Evolutionary conservation across 2,113 vertebrate genomes (phyloP).

Genomic region (Sinocyclocheilus maitianheensis): DNA sequence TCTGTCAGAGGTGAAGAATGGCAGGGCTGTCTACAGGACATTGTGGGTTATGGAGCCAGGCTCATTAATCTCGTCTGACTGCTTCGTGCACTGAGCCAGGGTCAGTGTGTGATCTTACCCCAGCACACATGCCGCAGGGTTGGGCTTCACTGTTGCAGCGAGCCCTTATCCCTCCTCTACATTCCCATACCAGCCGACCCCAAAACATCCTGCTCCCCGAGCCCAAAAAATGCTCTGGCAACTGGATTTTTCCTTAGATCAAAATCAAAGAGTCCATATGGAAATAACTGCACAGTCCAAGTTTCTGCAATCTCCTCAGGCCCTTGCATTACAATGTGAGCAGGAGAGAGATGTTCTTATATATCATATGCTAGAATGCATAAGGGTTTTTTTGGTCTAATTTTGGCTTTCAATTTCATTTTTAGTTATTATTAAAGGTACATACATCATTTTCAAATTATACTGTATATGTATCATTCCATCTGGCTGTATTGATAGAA

Average conservation of each 20-base stretch:
- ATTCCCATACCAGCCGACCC: slow-evolving; percentile 23
- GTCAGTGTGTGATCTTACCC: slow-evolving; percentile 52
- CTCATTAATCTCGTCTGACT: slow-evolving; percentile 68
- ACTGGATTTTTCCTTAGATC: slow-evolving; percentile 41
- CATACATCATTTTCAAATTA: no score
- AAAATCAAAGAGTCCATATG: slow-evolving; percentile 50
- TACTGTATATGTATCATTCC: no score
- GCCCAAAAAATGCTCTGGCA: slow-evolving; percentile 48
- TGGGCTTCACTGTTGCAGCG: slow-evolving; percentile 32
- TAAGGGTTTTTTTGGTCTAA: not conserved
- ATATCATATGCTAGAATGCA: not conserved
- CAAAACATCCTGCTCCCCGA: slow-evolving; percentile 27
- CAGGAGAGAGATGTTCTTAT: slow-evolving; percentile 34
- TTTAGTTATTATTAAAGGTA: no score
- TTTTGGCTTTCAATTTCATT: no score
- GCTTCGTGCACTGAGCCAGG: slow-evolving; percentile 48
- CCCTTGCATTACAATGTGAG: slow-evolving; percentile 45
- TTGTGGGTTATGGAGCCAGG: slow-evolving; percentile 54
- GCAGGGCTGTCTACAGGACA: slow-evolving; percentile 51
- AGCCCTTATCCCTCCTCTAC: not conserved
- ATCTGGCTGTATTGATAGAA: no score
- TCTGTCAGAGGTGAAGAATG: slow-evolving; percentile 67
- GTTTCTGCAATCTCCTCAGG: slow-evolving; percentile 41
- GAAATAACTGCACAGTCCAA: slow-evolving; percentile 53
- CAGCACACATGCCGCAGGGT: slow-evolving; percentile 47